Conservation (phyloP, 2,888 invertebrate genomes). For the Listrodromus nycthemerus region DNA sequence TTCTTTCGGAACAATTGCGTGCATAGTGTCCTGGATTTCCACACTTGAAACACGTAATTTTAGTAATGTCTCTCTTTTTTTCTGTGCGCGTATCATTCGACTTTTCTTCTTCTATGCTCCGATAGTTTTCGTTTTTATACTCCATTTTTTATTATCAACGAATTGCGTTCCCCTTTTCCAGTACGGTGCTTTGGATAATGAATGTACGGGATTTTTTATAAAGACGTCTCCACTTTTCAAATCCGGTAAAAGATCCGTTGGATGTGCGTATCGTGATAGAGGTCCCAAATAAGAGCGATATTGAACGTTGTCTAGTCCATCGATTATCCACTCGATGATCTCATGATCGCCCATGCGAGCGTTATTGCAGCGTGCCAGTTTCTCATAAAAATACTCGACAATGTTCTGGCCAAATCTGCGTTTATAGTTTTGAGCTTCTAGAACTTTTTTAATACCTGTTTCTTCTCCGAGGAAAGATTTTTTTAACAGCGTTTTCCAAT, state of each 20-base stretch:
- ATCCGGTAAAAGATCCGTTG: constrained; percentile 62
- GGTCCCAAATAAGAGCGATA: constrained; percentile 66
- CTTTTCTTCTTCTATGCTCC: neutral
- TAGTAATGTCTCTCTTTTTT: neutral
- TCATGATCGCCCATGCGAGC: constrained; percentile 65
- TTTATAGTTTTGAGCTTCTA: constrained; percentile 55
- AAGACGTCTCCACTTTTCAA: constrained; percentile 61
- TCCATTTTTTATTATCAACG: neutral
- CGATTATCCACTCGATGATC: constrained; percentile 67
- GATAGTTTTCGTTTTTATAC: neutral
- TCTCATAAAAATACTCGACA: constrained; percentile 64
- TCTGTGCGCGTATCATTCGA: neutral
- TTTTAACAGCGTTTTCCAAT: constrained; percentile 1
- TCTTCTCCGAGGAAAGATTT: constrained; percentile 8
- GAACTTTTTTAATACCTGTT: neutral
- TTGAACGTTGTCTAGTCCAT: constrained; percentile 62
- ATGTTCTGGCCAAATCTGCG: neutral
- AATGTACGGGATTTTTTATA: neutral
- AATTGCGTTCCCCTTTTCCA: neutral
- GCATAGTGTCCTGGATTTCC: constrained; percentile 2
- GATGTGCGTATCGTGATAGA: constrained; percentile 59
- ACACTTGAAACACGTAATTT: constrained; percentile 8
- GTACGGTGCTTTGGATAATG: neutral
- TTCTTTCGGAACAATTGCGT: neutral
- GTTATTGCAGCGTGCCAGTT: constrained; percentile 64